Evolutionary conservation across 1,140 invertebrate species (phyloP), one percentile per base, ranked within the genome.

Genomic region (Heliconius melpomene): DNA sequence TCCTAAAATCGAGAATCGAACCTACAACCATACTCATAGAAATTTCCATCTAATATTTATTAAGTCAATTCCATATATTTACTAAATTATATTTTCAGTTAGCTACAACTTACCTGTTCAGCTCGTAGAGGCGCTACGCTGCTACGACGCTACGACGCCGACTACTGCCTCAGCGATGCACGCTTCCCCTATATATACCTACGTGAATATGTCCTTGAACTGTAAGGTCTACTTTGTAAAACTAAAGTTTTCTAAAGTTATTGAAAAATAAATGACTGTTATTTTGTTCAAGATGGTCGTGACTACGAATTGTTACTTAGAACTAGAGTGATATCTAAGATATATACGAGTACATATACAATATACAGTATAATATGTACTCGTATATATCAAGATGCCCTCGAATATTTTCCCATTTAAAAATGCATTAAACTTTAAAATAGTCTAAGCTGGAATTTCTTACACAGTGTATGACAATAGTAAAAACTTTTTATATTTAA

Each of bases 101-200:
- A 20, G 13, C 23, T 11, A 66, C 8, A 66, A 26, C 60, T 11
- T 5, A 66, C 60, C 60, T 66, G 60, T n/a, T 26, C 26, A 66
- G 23, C 5, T 16, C 60, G 60, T 66, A 66, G 60, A 66, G 60
- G 60, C 60, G 60, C 60, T 66, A 66, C 60, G 60, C 13, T 66
- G 60, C 60, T 66, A 66, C 60, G 60, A 29, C 60, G 60, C 11
- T 29, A 66, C 60, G 60, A 66, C 5, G 26, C 60, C 23, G 60
- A 66, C 60, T 66, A 26, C 60, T 66, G 60, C 60, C 23, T 13
- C 60, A 13, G 23, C 2, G 60, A 26, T 66, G 60, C 60, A 66
- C n/a, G 60, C 60, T 16, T 57, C 54, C n/a, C 60, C 60, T 66
- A 29, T 66, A 66, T 66, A 66, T 66, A 32, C 32, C 32, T 32